Evolutionary conservation across 1,140 invertebrate genomes (phyloP), one percentile per base, ranked within the genome.

Genomic region (Leptoteleia sp.): DNA sequence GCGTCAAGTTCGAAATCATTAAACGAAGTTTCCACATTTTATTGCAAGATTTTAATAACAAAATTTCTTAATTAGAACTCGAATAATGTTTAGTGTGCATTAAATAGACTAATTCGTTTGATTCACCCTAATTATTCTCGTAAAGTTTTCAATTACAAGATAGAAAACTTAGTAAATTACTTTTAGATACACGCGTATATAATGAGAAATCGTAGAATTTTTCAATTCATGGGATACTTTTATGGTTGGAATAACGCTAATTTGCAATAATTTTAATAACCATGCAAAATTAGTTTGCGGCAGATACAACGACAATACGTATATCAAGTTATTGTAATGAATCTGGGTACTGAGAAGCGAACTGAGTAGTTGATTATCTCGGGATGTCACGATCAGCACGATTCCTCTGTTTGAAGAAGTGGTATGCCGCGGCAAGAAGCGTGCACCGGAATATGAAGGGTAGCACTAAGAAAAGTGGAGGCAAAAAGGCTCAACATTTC

Each of bases 381-480:
- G 3, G 16, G 4, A 54, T 25, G 71, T 64, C 22, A 55, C 64
- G 27, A 70, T 76, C 57, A 42, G 57, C 57, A 55, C 40, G 47
- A 68, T 43, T 76, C 13, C 22, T 15, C 16, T 50, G 31, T 67
- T 76, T 68, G 31, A 76, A 52, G 29, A 55, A 65, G 31, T 38
- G 19, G n/a, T 55, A 47, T 55, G 54, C 57, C 13, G 25, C 31
- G 15, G 25, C 27, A 70, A 54, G 38, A 70, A 75, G 33, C 67
- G 48, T 71, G 54, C 71, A 48, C 15, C n/a, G 57, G 62, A 80
- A 76, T 80, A 80, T 65, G 54, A 67, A 76, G 33, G 33, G 16
- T 33, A 27, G 22, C 25, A 17, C 15, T 42, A 38, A 70, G 37
- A 59, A 79, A 70, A 65, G 8, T 31, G 42, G 25, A 15, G 67